Percentiles rank a stretch among this genome's conserved stretches.
Conservation (phyloP, 2,113 vertebrate genomes). For the Rhabdornis inornatus region DNA sequence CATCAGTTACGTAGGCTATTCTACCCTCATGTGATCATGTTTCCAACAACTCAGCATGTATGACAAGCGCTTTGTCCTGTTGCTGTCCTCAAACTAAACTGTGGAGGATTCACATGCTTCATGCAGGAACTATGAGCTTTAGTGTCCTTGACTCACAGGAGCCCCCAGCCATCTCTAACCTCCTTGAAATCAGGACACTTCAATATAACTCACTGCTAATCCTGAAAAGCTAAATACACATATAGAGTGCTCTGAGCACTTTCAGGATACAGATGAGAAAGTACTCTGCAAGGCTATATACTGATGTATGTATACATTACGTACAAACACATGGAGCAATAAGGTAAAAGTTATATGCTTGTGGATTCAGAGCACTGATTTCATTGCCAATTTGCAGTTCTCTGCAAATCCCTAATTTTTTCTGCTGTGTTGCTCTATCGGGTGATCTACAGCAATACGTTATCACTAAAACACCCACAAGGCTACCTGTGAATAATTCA, state of each 20-base stretch:
- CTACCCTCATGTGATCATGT: slow-evolving; percentile 43
- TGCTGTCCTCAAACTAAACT: slow-evolving; percentile 45
- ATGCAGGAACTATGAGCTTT: slow-evolving; percentile 51
- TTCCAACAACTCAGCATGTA: slow-evolving; percentile 57
- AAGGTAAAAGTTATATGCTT: background rate
- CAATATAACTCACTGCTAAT: slow-evolving; percentile 15
- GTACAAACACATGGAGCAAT: background rate
- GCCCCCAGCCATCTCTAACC: background rate
- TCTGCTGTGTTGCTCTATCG: background rate
- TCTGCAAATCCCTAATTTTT: background rate
- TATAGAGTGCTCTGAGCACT: background rate
- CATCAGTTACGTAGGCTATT: slow-evolving; percentile 42
- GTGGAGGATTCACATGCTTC: slow-evolving; percentile 48
- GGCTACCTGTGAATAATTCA: background rate
- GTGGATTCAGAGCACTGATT: background rate
- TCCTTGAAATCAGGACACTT: slow-evolving; percentile 23
- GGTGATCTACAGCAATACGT: background rate
- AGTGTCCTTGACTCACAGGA: slow-evolving; percentile 20
- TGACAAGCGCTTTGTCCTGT: slow-evolving; percentile 61
- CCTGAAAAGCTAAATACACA: background rate
- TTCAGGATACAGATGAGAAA: background rate
- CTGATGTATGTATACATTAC: background rate
- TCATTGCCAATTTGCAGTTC: background rate
- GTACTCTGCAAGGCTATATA: background rate
- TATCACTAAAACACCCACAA: background rate